Percentiles rank a stretch among this genome's conserved stretches.
These are phyloP conservation scores for Semicossyphus pulcher DNA, from an alignment of 2,113 vertebrate species.

Conservation along the genomic window DNA sequence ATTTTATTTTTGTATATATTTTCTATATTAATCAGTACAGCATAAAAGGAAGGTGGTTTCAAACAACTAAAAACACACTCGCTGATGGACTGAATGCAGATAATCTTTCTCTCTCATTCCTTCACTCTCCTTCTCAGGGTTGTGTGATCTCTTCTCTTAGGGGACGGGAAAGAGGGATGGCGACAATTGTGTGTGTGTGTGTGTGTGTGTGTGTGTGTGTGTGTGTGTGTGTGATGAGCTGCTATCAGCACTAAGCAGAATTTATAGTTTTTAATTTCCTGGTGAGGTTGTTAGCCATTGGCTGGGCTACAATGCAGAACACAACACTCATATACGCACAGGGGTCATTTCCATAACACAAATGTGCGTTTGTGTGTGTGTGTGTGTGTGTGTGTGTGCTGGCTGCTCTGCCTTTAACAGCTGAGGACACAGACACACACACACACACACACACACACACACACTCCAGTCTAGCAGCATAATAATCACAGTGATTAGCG, in stretches of 20 bases:
- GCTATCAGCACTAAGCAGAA: conserved; percentile 93
- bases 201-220: conserved; percentile 15
- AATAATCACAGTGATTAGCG: conserved; percentile 79
- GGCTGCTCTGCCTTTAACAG: conserved; percentile 82
- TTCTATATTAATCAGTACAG: too few species aligned
- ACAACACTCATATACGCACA: conserved; percentile 89
- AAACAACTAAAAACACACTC: too few species aligned
- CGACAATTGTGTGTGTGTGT: conserved; percentile 27
- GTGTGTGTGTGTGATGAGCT: conserved; percentile 53
- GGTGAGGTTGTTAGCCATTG: conserved; percentile 91
- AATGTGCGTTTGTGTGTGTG: conserved; percentile 16
- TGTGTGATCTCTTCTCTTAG: conserved; percentile 68
- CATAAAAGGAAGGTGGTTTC: too few species aligned
- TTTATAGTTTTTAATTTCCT: conserved; percentile 99
- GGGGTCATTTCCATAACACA: conserved; percentile 90
- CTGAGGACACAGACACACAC: conserved; percentile 43
- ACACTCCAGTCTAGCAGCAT: conserved; percentile 53
- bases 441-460: conserved; percentile 15
- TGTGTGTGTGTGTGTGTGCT: conserved; percentile 1
- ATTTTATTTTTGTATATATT: too few species aligned
- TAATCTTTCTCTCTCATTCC: conserved; percentile 7
- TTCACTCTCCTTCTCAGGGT: conserved; percentile 57
- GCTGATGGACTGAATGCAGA: neutral
- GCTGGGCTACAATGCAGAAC: conserved; percentile 95
- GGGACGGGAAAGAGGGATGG: conserved; percentile 68